These are phyloP conservation scores for Lepisosteus oculatus DNA, from an alignment of 2,113 vertebrate genomes.

Conservation along the genomic window DNA sequence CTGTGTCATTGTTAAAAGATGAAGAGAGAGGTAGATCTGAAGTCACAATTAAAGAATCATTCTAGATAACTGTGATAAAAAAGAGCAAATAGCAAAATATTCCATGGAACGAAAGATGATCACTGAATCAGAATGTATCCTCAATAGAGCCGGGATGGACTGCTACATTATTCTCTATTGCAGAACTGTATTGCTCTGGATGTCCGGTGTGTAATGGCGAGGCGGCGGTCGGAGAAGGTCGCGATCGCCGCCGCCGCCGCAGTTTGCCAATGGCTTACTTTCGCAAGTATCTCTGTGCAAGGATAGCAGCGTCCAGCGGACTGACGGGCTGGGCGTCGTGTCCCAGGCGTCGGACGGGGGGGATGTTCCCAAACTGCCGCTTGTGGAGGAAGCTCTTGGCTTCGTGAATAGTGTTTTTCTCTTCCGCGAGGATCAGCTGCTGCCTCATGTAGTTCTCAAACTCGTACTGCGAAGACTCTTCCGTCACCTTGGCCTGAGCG, in stretches of 20 bases:
- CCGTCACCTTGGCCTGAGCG: conserved; percentile 83
- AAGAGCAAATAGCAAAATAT: conserved; percentile 17
- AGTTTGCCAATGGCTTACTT: conserved; percentile 63
- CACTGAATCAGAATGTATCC: conserved; percentile 40
- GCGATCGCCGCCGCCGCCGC: conserved; percentile 31
- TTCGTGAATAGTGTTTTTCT: conserved; percentile 93
- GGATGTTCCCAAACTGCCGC: conserved; percentile 86
- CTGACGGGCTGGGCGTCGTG: conserved; percentile 93
- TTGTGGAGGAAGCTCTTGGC: conserved; percentile 89
- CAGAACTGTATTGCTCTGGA: conserved; percentile 60
- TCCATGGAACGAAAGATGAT: conserved; percentile 26
- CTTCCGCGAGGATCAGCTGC: conserved; percentile 93
- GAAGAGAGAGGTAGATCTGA: conserved; percentile 92
- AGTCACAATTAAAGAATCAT: conserved; percentile 70
- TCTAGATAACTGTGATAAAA: conserved; percentile 38
- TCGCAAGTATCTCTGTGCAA: conserved; percentile 92
- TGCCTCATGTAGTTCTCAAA: conserved; percentile 99
- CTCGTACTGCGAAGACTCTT: conserved; percentile 96
- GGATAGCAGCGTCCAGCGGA: conserved; percentile 88
- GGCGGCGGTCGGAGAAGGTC: conserved; percentile 11
- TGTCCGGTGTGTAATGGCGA: conserved; percentile 31
- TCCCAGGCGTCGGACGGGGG: conserved; percentile 87
- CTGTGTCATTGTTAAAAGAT: conserved; percentile 69
- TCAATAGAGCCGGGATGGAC: conserved; percentile 40
- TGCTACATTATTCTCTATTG: conserved; percentile 77